Evolutionary conservation across 1,140 invertebrate species (phyloP), one percentile per base, ranked within the genome.

Genomic region (Schlechtendalia chinensis): DNA sequence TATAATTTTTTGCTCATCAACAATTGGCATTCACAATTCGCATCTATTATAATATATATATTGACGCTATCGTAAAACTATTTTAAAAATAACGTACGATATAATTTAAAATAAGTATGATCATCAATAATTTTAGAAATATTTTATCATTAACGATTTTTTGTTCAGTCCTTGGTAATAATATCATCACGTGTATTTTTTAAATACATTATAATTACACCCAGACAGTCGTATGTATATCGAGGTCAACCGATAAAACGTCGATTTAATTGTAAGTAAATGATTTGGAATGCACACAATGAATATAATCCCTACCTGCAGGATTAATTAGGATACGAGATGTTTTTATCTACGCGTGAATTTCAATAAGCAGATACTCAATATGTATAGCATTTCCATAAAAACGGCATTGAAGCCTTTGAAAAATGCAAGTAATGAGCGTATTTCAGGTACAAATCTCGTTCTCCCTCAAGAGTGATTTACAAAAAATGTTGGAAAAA

Each of bases 261-360:
- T 77, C 39, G 72, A 77, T 59, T 77, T 58, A 59, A 77, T 59
- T 58, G 72, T 77, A 77, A 45, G 32, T 75, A 75, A 75, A 75
- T 59, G 32, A 45, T 58, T 77, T 77, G 32, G 58, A 59, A 56
- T 59, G 14, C 59, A 45, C 45, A 77, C 72, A 77, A 77, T 59
- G 54, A 45, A 59, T 39, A 47, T 17, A 47, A n/a, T n/a, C 19
- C 32, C 16, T 24, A 27, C 47, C 27, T 11, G 10, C 17, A 32
- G n/a, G 14, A 59, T 47, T 77, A 56, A 77, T 77, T 77, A 77
- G 45, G 72, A 59, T 45, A 45, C 6, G 61, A 24, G 75, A 63
- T 79, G 47, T 8, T 61, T n/a, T 79, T 50, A 79, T 79, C 75
- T 79, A 39, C 8, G 1, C 8, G 39, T 79, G 75, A 79, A 45